Conservation (phyloP, 2,797 vertebrate genomes). For the Cuculus canorus region DNA sequence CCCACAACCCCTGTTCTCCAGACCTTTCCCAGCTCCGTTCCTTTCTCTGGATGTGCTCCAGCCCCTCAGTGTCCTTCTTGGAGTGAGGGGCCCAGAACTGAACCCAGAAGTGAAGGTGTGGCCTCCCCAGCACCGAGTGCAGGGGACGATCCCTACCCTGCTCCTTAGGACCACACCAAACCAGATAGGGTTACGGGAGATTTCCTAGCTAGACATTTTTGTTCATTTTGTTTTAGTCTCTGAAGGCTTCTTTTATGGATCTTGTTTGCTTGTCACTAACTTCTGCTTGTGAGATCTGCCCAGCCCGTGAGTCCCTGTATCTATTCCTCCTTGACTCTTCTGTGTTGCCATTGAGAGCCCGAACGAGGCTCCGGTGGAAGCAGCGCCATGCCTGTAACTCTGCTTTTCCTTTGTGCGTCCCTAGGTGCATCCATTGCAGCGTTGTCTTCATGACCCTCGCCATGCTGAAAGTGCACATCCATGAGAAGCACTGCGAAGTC, state of each 20-base stretch:
- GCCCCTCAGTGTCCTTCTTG: too few relatives aligned
- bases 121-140: too few relatives aligned
- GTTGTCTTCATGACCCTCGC: constrained; percentile 89
- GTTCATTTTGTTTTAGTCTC: neutral
- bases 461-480: constrained; percentile 90
- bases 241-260: neutral
- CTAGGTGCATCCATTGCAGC: constrained; percentile 95
- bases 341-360: rapidly evolving
- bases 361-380: neutral
- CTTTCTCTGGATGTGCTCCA: too few relatives aligned
- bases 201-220: neutral
- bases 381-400: neutral
- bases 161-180: neutral
- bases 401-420: neutral
- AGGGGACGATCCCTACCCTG: too few relatives aligned
- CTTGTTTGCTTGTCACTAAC: neutral
- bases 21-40: too few relatives aligned
- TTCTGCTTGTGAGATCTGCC: neutral
- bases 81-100: too few relatives aligned
- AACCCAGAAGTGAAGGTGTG: too few relatives aligned
- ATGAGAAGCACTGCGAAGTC: constrained; percentile 92
- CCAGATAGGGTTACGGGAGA: neutral
- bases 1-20: too few relatives aligned
- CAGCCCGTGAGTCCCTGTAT: neutral
- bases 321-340: neutral